These are phyloP conservation scores for Chrysotoxum bicinctum DNA, from an alignment of 2,888 invertebrate genomes.

Conservation along the genomic window DNA sequence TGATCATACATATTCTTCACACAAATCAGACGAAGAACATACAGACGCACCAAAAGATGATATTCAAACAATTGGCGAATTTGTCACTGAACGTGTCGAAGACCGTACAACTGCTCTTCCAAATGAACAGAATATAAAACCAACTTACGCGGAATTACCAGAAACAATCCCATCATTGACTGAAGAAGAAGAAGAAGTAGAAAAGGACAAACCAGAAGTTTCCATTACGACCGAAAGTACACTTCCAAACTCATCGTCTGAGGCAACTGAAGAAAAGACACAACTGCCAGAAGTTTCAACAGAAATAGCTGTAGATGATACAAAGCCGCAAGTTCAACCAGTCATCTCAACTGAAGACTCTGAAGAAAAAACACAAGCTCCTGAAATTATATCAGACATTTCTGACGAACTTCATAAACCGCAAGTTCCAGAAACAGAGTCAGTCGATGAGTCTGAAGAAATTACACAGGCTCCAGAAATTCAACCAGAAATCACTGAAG, in stretches of 20 bases:
- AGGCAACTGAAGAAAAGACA: conserved; percentile 12
- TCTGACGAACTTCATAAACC: neutral
- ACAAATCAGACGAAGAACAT: conserved; percentile 53
- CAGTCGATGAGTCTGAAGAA: neutral
- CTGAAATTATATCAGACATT: conserved; percentile 25
- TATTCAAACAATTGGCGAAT: conserved; percentile 71
- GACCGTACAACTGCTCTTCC: conserved; percentile 49
- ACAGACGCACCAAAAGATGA: conserved; percentile 50
- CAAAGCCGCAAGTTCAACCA: conserved; percentile 25
- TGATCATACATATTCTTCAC: conserved; percentile 20
- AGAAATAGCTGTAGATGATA: conserved; percentile 33
- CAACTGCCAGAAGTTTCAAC: conserved; percentile 12
- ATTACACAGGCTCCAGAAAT: neutral
- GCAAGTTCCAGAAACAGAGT: neutral
- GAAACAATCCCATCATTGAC: conserved; percentile 62
- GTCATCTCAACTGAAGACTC: neutral
- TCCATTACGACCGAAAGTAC: conserved; percentile 10
- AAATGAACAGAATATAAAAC: conserved; percentile 40
- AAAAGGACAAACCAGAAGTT: conserved; percentile 27
- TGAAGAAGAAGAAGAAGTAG: conserved; percentile 73
- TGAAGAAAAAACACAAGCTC: neutral
- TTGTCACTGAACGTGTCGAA: conserved; percentile 73
- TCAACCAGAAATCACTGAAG: conserved; percentile 38
- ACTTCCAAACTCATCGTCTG: neutral
- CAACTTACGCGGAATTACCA: conserved; percentile 26